Evolutionary conservation across 2,113 vertebrate genomes (phyloP), one percentile per base, ranked within the genome.

Genomic region (Sclerurus mexicanus): DNA sequence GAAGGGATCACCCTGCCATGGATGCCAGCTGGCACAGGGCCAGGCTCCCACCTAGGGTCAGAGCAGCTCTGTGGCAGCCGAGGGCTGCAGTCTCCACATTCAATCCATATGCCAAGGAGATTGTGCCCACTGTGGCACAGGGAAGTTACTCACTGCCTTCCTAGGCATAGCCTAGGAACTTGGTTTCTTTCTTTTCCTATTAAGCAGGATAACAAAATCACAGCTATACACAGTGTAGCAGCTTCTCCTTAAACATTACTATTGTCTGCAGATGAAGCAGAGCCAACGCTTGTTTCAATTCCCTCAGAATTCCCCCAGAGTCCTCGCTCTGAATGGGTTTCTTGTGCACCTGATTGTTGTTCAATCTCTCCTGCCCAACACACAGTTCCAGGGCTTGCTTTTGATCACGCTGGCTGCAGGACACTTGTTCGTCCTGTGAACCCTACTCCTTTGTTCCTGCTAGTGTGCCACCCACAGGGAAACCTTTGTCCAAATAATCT

Each of bases 401-500:
- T 95, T 96, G 91, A 95, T 97, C 59, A 0, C 0, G 1, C 30
- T 28, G 85, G 79, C 93, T 93, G 87, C 47, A 87, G 95, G 93
- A 95, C 79, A 64, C 78, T 79, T 59, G 82, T 83, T 90, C 35
- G 1, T 50, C 28, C 90, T 77, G 82, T 49, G 91, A 96, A 85
- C 72, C 72, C 87, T 52, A 17, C 53, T 72, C 33, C 90, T 96
- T 94, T 93, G 85, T 86, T 95, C 81, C 91, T 91, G 71, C 15
- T 23, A 79, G 62, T 33, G 46, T 79, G 94, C 81, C 80, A 50
- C 87, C 91, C 72, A 4, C 7, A 27, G 87, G 91, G 90, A 90
- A 93, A 85, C 67, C 83, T 94, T 93, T 93, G 94, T 94, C 93
- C 79, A 80, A 94, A 95, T 60, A 88, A 85, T 69, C 87, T 74